Conservation (phyloP, 2,888 invertebrate species). For the Macropis europaea region DNA sequence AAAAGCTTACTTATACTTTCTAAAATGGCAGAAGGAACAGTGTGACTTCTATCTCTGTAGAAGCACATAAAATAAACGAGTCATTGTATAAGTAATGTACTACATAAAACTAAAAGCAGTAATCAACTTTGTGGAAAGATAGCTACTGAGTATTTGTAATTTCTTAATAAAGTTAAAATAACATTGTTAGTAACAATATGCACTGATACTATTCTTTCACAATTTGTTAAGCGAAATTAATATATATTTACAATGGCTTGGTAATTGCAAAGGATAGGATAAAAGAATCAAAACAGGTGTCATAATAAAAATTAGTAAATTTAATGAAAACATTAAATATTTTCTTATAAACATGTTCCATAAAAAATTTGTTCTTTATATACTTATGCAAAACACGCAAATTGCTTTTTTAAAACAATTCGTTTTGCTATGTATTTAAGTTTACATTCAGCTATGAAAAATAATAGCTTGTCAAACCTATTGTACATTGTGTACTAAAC, state of each 20-base stretch:
- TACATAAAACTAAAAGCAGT: slow-evolving; percentile 14
- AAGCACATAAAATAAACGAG: slow-evolving; percentile 17
- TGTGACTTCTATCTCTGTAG: slow-evolving; percentile 10
- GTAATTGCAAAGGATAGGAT: neutral
- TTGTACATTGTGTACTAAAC: slow-evolving; percentile 13
- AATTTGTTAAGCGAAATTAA: neutral
- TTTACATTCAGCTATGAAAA: slow-evolving; percentile 18
- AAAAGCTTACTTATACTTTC: slow-evolving; percentile 30
- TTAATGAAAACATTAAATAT: slow-evolving; percentile 40
- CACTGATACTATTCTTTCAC: slow-evolving; percentile 9
- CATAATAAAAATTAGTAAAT: slow-evolving; percentile 26
- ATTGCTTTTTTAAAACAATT: slow-evolving; percentile 29
- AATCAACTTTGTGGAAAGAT: slow-evolving; percentile 29
- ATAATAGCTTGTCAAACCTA: slow-evolving; percentile 13
- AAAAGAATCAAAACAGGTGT: neutral
- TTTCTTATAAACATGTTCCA: slow-evolving; percentile 30
- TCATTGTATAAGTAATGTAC: slow-evolving; percentile 44
- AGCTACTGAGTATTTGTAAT: slow-evolving; percentile 47
- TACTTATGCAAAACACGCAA: slow-evolving; percentile 20
- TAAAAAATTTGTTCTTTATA: slow-evolving; percentile 27
- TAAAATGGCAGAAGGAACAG: slow-evolving; percentile 18
- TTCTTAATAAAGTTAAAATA: slow-evolving; percentile 46
- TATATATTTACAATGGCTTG: no score
- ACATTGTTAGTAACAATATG: slow-evolving; percentile 28
- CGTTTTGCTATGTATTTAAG: slow-evolving; percentile 2